Conservation (phyloP, 92 coral and sea anemone species). For the Paragorgia papillata region DNA sequence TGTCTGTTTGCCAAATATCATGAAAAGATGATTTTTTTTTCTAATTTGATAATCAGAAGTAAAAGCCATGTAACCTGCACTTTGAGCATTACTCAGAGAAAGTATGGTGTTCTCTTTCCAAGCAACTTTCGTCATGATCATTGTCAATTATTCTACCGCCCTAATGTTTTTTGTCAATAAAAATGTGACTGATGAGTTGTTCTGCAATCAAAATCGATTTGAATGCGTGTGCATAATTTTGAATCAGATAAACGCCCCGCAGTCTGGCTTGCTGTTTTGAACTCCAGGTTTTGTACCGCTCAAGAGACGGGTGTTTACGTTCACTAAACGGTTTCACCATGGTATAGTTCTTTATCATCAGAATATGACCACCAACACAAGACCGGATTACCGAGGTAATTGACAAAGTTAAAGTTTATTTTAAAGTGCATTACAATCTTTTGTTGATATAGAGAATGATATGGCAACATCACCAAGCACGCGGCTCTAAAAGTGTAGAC, state of each 20-base stretch:
- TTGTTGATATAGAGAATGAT: too few species aligned
- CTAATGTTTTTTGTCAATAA: slow-evolving; percentile 24
- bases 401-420: not conserved
- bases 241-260: not conserved
- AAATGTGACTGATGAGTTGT: slow-evolving; percentile 22
- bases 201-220: not conserved
- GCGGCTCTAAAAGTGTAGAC: too few species aligned
- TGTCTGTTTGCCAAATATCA: too few species aligned
- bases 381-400: not conserved
- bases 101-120: too few species aligned
- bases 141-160: slow-evolving; percentile 13
- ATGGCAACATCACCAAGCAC: too few species aligned
- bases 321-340: not conserved
- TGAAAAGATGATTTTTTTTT: too few species aligned
- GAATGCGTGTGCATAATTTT: slow-evolving; percentile 1
- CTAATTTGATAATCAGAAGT: too few species aligned
- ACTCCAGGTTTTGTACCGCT: not conserved
- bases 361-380: not conserved
- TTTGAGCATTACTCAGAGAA: too few species aligned
- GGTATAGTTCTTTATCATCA: not conserved
- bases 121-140: slow-evolving; percentile 34
- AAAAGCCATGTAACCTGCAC: too few species aligned
- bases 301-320: not conserved
- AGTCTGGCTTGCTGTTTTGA: not conserved
- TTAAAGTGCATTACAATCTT: not conserved